phyloP scores from a whole-genome alignment of 2,113 vertebrate species.

The Glareola pratincola region DNA sequence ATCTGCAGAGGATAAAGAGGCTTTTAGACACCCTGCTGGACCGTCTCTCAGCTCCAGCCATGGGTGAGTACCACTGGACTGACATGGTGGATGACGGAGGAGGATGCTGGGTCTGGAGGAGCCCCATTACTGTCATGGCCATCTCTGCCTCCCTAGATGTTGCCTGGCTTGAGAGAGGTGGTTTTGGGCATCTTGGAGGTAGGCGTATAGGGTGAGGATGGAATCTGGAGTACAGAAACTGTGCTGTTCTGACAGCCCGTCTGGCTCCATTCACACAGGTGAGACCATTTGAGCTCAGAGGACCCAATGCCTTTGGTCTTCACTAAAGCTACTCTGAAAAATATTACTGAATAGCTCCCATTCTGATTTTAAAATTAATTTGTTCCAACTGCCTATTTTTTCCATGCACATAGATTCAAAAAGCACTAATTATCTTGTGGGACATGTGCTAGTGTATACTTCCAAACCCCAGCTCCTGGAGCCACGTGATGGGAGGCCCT shows the following conservation, averaged over 20 bases:
- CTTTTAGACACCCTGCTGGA: background rate
- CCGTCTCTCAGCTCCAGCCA: background rate
- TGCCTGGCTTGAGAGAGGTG: background rate
- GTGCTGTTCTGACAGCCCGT: background rate
- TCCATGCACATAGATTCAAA: background rate
- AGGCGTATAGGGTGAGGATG: background rate
- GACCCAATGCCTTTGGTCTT: background rate
- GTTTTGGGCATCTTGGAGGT: background rate
- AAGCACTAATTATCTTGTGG: background rate
- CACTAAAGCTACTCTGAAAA: background rate
- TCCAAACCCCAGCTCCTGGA: background rate
- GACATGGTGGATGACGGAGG: background rate
- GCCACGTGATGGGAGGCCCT: background rate
- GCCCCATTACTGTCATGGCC: background rate
- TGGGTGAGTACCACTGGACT: background rate
- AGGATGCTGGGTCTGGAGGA: background rate
- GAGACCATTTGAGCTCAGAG: background rate
- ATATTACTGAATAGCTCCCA: background rate
- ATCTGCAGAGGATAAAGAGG: background rate
- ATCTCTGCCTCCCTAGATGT: background rate
- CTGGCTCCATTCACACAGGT: background rate
- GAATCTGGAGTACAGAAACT: background rate
- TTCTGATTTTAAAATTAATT: background rate
- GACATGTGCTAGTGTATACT: background rate
- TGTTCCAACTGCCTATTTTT: background rate